phyloP scores from a whole-genome alignment of 2,888 invertebrate genomes.

The Apoda limacodes region DNA sequence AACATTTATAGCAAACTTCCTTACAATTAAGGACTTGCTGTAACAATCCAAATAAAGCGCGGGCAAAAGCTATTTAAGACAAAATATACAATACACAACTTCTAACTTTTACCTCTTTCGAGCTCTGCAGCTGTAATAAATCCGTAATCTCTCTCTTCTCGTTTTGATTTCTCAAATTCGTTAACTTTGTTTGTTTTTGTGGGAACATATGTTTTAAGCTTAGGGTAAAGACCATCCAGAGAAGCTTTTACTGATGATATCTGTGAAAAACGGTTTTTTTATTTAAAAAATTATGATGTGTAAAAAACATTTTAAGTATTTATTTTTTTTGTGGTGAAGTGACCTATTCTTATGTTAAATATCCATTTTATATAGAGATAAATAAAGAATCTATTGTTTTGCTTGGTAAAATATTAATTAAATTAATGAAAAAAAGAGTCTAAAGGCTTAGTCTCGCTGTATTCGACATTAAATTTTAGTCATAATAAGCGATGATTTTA shows the following conservation, averaged over 20 bases:
- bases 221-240: constrained; percentile 59
- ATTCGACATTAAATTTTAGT: too few relatives aligned
- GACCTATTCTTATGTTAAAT: constrained; percentile 3
- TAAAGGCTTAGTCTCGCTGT: too few relatives aligned
- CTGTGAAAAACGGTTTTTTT: constrained; percentile 40
- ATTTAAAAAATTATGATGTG: too few relatives aligned
- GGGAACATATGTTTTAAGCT: constrained; percentile 66
- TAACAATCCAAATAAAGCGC: too few relatives aligned
- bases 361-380: constrained; percentile 1
- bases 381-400: not conserved
- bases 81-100: too few relatives aligned
- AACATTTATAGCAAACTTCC: too few relatives aligned
- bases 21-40: too few relatives aligned
- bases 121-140: constrained; percentile 53
- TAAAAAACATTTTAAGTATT: constrained; percentile 2
- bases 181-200: constrained; percentile 56
- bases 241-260: constrained; percentile 72
- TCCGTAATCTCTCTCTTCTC: constrained; percentile 28
- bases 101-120: constrained; percentile 40
- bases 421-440: too few relatives aligned
- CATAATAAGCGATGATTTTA: too few relatives aligned
- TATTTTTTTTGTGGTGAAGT: not conserved
- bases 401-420: too few relatives aligned
- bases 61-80: too few relatives aligned
- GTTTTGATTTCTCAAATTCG: constrained; percentile 61